A percentile compares a stretch with the other conserved stretches of the same genome.
These are phyloP conservation scores for Cosmia trapezina DNA, from an alignment of 2,888 invertebrate genomes.

Conservation along the genomic window DNA sequence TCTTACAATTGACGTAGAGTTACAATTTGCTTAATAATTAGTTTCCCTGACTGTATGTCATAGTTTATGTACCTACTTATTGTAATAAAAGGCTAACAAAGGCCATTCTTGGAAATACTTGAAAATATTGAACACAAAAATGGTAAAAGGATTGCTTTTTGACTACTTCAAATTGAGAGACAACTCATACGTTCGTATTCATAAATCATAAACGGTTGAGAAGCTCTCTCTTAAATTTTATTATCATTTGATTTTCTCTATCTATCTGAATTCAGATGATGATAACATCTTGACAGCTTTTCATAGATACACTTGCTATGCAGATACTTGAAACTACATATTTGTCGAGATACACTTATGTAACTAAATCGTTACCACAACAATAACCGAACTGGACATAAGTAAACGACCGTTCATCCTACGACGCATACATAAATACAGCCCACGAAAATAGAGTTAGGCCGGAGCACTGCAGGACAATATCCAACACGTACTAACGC, in stretches of 20 bases:
- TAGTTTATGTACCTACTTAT: background rate
- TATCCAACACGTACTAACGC: conserved; percentile 58
- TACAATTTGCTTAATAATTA: too few species aligned
- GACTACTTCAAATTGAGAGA: background rate
- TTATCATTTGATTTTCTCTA: background rate
- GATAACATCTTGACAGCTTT: background rate
- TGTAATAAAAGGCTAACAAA: background rate
- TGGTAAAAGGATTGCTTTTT: background rate
- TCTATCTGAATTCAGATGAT: background rate
- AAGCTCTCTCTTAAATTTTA: background rate
- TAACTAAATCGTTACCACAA: background rate
- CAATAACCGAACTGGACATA: background rate
- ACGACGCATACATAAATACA: conserved; percentile 26
- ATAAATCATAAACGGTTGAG: background rate
- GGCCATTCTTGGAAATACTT: too few species aligned
- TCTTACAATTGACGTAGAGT: too few species aligned
- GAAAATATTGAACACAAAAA: background rate
- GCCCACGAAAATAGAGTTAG: conserved; percentile 34
- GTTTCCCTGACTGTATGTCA: too few species aligned
- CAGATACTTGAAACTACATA: background rate
- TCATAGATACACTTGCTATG: too few species aligned
- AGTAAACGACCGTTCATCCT: conserved; percentile 11
- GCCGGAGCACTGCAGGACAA: conserved; percentile 46
- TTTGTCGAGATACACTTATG: background rate
- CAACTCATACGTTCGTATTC: too few species aligned